phyloP scores from a whole-genome alignment of 2,797 vertebrate genomes.

The Cheirogaleus major region DNA sequence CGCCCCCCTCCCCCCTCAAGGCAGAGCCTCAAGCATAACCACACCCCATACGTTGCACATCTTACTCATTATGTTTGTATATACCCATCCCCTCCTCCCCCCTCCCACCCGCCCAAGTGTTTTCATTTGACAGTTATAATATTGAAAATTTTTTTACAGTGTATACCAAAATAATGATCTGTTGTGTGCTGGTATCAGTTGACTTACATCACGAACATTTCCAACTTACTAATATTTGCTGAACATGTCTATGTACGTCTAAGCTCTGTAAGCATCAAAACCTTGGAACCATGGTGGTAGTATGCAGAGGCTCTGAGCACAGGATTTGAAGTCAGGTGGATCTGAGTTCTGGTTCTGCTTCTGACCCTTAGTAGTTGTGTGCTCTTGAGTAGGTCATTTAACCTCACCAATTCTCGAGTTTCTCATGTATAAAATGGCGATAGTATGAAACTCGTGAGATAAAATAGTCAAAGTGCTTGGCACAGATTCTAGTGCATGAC shows the following conservation, averaged over 20 bases:
- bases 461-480: background rate
- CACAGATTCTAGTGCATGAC: background rate
- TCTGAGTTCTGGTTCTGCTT: background rate
- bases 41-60: too few relatives aligned
- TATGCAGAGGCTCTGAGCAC: background rate
- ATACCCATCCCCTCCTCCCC: too few relatives aligned
- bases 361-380: background rate
- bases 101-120: too few relatives aligned
- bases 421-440: slow-evolving; percentile 1
- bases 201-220: background rate
- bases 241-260: background rate
- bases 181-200: background rate
- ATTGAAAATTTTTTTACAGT: background rate
- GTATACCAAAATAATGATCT: background rate
- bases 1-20: too few relatives aligned
- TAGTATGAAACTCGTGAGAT: background rate
- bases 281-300: background rate
- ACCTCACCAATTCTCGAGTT: slow-evolving; percentile 27
- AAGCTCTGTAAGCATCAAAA: background rate
- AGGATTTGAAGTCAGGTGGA: background rate
- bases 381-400: background rate
- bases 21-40: too few relatives aligned
- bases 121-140: background rate
- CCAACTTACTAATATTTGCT: background rate
- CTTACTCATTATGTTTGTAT: too few relatives aligned